Percentiles rank a stretch among this genome's conserved stretches.
phyloP scores from a whole-genome alignment of 2,888 invertebrate species.

The Trissolcus japonicus region DNA sequence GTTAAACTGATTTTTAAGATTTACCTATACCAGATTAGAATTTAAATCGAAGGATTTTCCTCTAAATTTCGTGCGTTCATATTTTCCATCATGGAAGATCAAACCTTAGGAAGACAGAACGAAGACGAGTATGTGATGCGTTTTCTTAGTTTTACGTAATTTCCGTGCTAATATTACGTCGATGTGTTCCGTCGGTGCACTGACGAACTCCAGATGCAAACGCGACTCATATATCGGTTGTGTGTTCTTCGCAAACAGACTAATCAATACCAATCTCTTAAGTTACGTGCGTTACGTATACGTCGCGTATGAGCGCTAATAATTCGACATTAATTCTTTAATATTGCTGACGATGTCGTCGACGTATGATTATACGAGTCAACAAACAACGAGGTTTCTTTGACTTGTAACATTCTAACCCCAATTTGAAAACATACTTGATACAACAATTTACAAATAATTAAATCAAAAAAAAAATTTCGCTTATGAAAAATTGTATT shows the following conservation, averaged over 20 bases:
- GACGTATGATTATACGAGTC: constrained; percentile 12
- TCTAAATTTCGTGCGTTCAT: too few species aligned
- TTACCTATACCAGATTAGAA: too few species aligned
- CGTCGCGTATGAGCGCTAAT: constrained; percentile 50
- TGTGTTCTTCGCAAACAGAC: constrained; percentile 74
- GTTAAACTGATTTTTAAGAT: too few species aligned
- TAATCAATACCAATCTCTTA: constrained; percentile 75
- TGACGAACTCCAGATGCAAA: constrained; percentile 60
- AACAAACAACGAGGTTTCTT: neutral
- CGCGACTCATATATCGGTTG: constrained; percentile 69
- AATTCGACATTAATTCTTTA: constrained; percentile 55
- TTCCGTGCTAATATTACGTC: constrained; percentile 75
- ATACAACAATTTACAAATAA: neutral
- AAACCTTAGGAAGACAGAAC: constrained; percentile 45
- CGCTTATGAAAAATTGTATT: neutral
- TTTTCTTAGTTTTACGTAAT: constrained; percentile 74
- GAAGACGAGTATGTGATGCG: constrained; percentile 56
- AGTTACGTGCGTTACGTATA: constrained; percentile 61
- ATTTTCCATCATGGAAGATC: neutral
- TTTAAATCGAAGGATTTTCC: too few species aligned
- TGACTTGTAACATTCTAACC: too few species aligned
- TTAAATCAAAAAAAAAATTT: neutral
- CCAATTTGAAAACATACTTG: neutral
- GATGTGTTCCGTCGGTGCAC: constrained; percentile 69
- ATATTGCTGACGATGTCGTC: constrained; percentile 42